Percentiles rank a stretch among this genome's conserved stretches.
Evolutionary conservation across 2,113 vertebrate species (phyloP).

Genomic region (Lichenostomus cassidix): DNA sequence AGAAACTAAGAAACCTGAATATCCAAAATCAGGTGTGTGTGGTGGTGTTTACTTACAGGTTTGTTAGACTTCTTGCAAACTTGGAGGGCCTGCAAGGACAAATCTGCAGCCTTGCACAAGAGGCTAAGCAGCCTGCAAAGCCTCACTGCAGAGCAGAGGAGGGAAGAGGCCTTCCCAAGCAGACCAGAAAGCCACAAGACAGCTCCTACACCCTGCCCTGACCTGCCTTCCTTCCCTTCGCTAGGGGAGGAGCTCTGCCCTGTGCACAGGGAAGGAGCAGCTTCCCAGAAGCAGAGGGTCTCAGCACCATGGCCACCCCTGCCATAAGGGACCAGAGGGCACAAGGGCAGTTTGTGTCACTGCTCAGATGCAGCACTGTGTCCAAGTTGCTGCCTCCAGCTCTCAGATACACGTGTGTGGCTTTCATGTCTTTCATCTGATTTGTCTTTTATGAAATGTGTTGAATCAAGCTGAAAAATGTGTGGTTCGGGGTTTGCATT

Average conservation of each 20-base stretch:
- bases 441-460: background rate
- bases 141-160: background rate
- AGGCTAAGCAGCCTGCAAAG: background rate
- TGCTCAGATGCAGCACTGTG: rapidly evolving
- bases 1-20: background rate
- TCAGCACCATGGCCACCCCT: background rate
- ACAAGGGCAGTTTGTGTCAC: background rate
- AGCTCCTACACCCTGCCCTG: background rate
- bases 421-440: background rate
- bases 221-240: background rate
- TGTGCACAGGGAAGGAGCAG: background rate
- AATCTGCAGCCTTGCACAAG: background rate
- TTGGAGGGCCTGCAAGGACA: background rate
- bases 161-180: background rate
- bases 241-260: background rate
- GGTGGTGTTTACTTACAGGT: background rate
- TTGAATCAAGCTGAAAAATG: background rate
- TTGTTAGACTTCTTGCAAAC: background rate
- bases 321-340: background rate
- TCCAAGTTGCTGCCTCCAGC: background rate
- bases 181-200: background rate
- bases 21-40: background rate
- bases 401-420: background rate
- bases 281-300: background rate
- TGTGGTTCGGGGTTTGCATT: background rate